These are phyloP conservation scores for Thelaira solivaga DNA, from an alignment of 2,888 invertebrate genomes.

Conservation along the genomic window DNA sequence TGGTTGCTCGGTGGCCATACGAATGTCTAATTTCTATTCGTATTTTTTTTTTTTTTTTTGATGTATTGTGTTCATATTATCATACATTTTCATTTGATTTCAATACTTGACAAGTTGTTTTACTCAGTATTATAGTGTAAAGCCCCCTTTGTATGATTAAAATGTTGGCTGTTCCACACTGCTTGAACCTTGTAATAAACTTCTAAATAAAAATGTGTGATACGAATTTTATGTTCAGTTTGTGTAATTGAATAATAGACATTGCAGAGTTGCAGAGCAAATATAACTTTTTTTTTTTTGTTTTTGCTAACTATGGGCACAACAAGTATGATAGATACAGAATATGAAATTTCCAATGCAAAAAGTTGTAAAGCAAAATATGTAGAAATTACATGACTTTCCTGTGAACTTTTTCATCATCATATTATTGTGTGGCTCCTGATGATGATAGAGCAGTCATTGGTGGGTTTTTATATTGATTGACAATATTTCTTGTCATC, in stretches of 20 bases:
- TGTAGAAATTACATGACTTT: conserved; percentile 37
- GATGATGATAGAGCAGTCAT: neutral
- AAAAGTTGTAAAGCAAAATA: neutral
- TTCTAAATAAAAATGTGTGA: neutral
- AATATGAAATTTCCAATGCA: neutral
- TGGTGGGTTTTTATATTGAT: conserved; percentile 21
- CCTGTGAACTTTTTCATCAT: neutral
- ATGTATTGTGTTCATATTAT: no score
- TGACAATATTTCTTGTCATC: conserved; percentile 34
- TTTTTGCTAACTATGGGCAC: no score
- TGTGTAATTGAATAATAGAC: conserved; percentile 39
- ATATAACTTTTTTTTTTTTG: no score
- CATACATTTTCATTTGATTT: no score
- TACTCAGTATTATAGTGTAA: no score
- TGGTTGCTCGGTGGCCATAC: no score
- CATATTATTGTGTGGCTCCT: neutral
- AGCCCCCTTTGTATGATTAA: no score
- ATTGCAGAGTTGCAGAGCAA: conserved; percentile 35
- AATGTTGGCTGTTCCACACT: no score
- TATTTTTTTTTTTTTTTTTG: no score
- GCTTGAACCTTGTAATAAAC: no score
- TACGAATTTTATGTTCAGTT: neutral
- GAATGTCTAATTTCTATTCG: no score
- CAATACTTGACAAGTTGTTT: no score
- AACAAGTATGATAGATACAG: neutral